These are phyloP conservation scores for Callithrix jacchus DNA, from an alignment of 2,113 vertebrate genomes.

Conservation along the genomic window DNA sequence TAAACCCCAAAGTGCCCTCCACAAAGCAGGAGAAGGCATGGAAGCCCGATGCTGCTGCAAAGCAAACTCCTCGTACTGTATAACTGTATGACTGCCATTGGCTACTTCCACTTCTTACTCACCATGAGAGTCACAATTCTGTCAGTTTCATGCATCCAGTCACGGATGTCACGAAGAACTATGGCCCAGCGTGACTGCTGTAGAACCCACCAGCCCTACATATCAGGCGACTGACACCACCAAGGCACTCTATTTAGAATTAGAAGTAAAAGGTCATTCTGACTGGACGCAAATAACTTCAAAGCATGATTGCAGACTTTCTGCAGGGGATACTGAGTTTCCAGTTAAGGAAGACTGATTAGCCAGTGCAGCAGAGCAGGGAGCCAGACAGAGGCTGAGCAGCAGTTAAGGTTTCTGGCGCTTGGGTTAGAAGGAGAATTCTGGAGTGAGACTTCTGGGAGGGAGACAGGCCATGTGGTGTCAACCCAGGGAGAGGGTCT, in stretches of 20 bases:
- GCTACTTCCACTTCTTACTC: constrained; percentile 37
- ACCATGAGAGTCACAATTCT: constrained; percentile 65
- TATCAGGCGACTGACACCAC: constrained; percentile 68
- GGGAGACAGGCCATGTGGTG: too few relatives aligned
- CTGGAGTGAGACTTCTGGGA: not conserved
- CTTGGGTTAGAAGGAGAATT: too few relatives aligned
- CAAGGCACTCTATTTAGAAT: constrained; percentile 69
- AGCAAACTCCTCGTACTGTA: not conserved
- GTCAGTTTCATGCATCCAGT: constrained; percentile 71
- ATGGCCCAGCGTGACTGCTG: constrained; percentile 57
- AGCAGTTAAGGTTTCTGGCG: not conserved
- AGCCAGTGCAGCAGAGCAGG: not conserved
- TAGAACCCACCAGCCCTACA: constrained; percentile 72
- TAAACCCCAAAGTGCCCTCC: not conserved
- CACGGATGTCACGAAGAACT: constrained; percentile 60
- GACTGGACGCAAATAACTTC: constrained; percentile 69
- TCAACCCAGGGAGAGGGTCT: not conserved
- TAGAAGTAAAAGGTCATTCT: constrained; percentile 73
- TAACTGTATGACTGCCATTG: constrained; percentile 32
- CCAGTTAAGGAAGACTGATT: constrained; percentile 42
- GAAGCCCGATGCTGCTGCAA: not conserved
- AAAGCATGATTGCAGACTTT: constrained; percentile 46
- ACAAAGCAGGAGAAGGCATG: not conserved
- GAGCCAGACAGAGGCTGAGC: not conserved
- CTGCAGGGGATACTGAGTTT: constrained; percentile 65